Evolutionary conservation across 2,113 vertebrate species (phyloP), one percentile per base, ranked within the genome.

Genomic region (Terrapene triunguis): DNA sequence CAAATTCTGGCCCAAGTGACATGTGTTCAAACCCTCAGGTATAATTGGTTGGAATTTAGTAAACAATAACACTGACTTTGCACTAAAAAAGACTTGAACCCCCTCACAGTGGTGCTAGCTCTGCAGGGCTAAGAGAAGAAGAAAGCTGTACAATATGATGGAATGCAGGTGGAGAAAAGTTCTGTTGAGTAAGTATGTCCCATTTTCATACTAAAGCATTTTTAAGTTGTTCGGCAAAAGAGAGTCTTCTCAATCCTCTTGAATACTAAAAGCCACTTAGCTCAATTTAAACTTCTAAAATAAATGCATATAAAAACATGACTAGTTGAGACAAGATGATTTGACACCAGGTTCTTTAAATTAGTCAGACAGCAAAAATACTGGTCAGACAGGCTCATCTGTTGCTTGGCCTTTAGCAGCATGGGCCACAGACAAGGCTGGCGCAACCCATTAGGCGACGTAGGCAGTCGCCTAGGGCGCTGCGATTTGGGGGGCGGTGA

Each of bases 11-110:
- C 69, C 19, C 69, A 22, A 59, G 47, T 80, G 47, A 85, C 42
- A 92, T 74, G 38, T 87, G 27, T 90, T 79, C 74, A 79, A 88
- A 84, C 85, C 88, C 74, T 62, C 82, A 29, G 8, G 19, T 80
- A 72, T 38, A 92, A 62, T 25, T 84, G 80, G 29, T 2, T 95
- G 88, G 53, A 94, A 90, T 95, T 94, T 50, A 89, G 42, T 42
- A 79, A 92, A 69, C 27, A 65, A 10, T 74, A 50, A 53, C 38
- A 54, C 90, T 92, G 87, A 87, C 54, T 79, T 85, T 65, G 44
- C 44, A 74, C 29, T 44, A 65, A 83, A 54, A 54, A 94, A n/a
- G 53, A 94, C 72, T 47, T 85, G 38, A 87, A 83, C 2, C 24
- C 17, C 55, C 44, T 93, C 27, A 16, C 0, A 0, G 48, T 32